These are phyloP conservation scores for Lordiphosa andalusiaca DNA, from an alignment of 2,888 invertebrate species.

Conservation along the genomic window DNA sequence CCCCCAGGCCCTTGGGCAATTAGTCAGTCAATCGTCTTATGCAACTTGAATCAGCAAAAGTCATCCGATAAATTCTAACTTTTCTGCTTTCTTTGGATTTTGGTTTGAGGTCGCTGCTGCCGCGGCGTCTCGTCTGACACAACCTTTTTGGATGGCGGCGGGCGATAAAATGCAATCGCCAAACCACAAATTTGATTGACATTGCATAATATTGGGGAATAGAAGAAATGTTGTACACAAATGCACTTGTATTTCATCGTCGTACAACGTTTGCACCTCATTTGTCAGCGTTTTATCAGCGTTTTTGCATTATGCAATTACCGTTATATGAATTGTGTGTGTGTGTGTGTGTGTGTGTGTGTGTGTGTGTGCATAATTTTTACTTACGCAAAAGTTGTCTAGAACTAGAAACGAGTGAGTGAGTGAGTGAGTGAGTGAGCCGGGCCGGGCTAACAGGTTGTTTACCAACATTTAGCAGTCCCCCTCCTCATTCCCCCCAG, in stretches of 20 bases:
- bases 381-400: constrained; percentile 37
- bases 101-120: constrained; percentile 45
- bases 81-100: constrained; percentile 5
- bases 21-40: constrained; percentile 3
- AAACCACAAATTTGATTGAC: constrained; percentile 49
- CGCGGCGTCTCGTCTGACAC: constrained; percentile 33
- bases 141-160: constrained; percentile 33
- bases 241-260: constrained; percentile 13
- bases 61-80: background rate
- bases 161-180: constrained; percentile 50
- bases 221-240: background rate
- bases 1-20: constrained; percentile 1
- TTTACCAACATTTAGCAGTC: constrained; percentile 20
- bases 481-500: too few species aligned
- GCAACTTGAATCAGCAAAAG: too few species aligned
- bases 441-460: background rate
- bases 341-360: constrained; percentile 11
- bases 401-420: constrained; percentile 28
- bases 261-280: constrained; percentile 45
- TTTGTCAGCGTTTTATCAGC: constrained; percentile 60
- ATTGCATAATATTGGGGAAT: constrained; percentile 59
- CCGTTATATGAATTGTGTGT: constrained; percentile 30
- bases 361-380: constrained; percentile 43
- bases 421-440: too few species aligned
- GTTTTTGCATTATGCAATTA: constrained; percentile 58